phyloP scores from a whole-genome alignment of 2,888 invertebrate genomes.

The Fragum fragum region DNA sequence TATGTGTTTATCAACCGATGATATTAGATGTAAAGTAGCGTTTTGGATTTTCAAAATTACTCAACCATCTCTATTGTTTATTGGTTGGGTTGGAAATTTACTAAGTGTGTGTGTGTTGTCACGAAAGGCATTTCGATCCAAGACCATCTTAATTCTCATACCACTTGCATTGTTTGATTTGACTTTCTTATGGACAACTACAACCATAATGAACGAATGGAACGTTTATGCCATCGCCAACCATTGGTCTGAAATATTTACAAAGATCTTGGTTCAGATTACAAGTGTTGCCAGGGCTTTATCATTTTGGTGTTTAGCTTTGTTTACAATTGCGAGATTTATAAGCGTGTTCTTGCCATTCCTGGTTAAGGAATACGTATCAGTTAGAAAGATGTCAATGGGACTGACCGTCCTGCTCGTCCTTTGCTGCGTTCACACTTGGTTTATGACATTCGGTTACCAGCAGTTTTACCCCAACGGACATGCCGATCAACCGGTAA shows the following conservation, averaged over 20 bases:
- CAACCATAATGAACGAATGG: neutral
- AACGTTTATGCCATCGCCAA: neutral
- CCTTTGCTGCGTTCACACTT: neutral
- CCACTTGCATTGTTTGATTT: neutral
- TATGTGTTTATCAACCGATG: neutral
- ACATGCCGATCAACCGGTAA: neutral
- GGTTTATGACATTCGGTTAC: neutral
- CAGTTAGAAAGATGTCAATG: neutral
- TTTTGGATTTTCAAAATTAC: neutral
- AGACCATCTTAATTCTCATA: neutral
- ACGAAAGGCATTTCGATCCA: neutral
- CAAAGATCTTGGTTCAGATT: neutral
- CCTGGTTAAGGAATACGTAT: neutral
- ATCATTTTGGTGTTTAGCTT: neutral
- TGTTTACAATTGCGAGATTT: neutral
- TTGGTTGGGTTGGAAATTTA: neutral
- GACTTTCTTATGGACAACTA: neutral
- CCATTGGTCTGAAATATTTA: neutral
- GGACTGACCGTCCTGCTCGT: neutral
- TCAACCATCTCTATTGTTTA: neutral
- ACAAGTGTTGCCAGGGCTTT: neutral
- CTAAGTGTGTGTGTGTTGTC: neutral
- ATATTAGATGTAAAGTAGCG: neutral
- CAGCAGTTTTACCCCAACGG: neutral
- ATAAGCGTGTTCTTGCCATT: neutral